These are phyloP conservation scores for Olivierus martensii DNA, from an alignment of 1,140 invertebrate genomes.

Conservation along the genomic window DNA sequence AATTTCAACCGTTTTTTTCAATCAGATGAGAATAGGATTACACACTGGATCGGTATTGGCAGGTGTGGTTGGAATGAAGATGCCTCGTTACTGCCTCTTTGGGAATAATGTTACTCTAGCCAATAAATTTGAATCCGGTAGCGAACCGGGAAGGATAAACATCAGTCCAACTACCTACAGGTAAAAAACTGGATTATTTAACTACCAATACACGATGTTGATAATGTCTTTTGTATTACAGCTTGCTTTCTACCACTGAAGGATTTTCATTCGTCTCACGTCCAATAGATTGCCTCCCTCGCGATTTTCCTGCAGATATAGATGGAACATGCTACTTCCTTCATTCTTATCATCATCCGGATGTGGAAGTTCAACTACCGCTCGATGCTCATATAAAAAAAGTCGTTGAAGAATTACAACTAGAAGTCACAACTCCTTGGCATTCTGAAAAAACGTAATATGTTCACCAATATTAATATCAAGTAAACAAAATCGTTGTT, in stretches of 20 bases:
- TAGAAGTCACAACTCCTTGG: no score
- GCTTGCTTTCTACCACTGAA: conserved; percentile 52
- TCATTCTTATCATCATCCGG: conserved; percentile 55
- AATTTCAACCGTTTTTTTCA: not conserved
- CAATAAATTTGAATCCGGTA: conserved; percentile 44
- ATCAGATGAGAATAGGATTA: conserved; percentile 30
- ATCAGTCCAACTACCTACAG: conserved; percentile 79
- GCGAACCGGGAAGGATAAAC: conserved; percentile 75
- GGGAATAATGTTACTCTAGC: conserved; percentile 15
- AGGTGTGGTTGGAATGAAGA: conserved; percentile 21
- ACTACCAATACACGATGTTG: no score
- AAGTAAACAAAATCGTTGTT: no score
- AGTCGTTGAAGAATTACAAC: no score
- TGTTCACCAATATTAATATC: no score
- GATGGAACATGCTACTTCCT: conserved; percentile 75
- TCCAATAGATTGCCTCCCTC: conserved; percentile 59
- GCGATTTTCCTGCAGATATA: conserved; percentile 61
- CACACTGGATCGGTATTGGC: conserved; percentile 51
- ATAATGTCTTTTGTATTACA: conserved; percentile 31
- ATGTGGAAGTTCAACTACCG: no score
- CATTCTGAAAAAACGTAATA: no score
- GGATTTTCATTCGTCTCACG: conserved; percentile 63
- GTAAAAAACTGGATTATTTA: conserved; percentile 40
- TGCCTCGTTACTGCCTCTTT: conserved; percentile 23
- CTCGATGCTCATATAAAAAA: no score